phyloP scores from a whole-genome alignment of 1,140 invertebrate genomes.

The Nasonia longicornis region DNA sequence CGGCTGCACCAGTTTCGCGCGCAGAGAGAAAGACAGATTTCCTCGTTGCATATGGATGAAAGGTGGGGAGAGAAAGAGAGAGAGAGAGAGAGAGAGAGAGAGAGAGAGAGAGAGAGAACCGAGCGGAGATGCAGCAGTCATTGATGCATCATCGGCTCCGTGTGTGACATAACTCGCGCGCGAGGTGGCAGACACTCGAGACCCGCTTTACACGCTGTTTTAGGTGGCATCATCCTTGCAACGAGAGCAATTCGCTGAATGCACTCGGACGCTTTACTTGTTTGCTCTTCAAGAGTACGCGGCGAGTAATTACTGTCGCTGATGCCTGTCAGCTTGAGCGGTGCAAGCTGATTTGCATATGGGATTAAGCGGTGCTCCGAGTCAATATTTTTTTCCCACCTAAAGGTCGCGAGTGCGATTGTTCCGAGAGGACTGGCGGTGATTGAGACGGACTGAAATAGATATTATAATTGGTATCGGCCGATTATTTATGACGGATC shows the following conservation, averaged over 20 bases:
- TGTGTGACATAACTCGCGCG: constrained; percentile 9
- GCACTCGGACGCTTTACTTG: background rate
- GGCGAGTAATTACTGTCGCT: background rate
- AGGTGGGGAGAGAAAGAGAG: background rate
- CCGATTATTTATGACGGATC: background rate
- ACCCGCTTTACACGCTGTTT: constrained; percentile 3
- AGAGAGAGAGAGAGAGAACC: background rate
- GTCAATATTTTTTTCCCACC: background rate
- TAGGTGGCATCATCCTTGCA: background rate
- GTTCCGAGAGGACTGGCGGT: background rate
- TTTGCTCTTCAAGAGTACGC: constrained; percentile 4
- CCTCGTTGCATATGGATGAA: constrained; percentile 47
- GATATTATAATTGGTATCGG: background rate
- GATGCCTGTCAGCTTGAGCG: background rate
- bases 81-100: background rate
- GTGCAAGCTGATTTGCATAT: constrained; percentile 16
- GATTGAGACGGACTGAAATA: background rate
- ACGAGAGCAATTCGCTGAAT: background rate
- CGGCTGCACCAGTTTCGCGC: constrained; percentile 34
- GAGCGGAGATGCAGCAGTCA: background rate
- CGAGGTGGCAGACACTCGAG: too few relatives aligned
- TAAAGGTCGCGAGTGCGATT: constrained; percentile 16
- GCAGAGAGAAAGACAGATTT: constrained; percentile 16
- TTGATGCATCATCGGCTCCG: background rate
- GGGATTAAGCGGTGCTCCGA: background rate